These are phyloP conservation scores for Unio delphinus DNA, from an alignment of 2,888 invertebrate species.

Conservation along the genomic window DNA sequence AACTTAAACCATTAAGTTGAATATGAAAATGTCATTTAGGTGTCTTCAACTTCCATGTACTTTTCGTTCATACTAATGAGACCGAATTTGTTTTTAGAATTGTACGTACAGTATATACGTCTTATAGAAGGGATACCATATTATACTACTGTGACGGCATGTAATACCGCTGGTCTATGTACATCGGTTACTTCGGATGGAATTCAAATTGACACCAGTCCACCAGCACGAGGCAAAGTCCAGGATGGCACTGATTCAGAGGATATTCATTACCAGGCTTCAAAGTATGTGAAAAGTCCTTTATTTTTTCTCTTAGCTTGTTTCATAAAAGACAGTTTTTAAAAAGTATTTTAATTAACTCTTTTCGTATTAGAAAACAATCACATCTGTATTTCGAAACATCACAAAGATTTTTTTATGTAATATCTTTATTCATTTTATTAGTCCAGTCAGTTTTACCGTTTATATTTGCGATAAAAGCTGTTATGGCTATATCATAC, in stretches of 20 bases:
- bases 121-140: slow-evolving; percentile 29
- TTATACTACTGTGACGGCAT: slow-evolving; percentile 44
- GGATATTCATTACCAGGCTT: slow-evolving; percentile 43
- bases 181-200: slow-evolving; percentile 45
- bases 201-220: slow-evolving; percentile 43
- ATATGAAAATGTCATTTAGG: too few species aligned
- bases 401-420: too few species aligned
- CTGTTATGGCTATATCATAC: too few species aligned
- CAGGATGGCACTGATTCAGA: slow-evolving; percentile 34
- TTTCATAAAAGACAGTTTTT: neutral
- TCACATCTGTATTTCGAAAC: too few species aligned
- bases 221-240: slow-evolving; percentile 41
- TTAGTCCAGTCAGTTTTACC: too few species aligned
- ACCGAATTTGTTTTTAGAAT: slow-evolving; percentile 8
- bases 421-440: too few species aligned
- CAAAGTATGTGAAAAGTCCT: slow-evolving; percentile 11
- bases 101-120: slow-evolving; percentile 16
- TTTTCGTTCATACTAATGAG: too few species aligned
- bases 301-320: neutral
- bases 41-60: too few species aligned
- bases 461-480: too few species aligned
- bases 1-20: too few species aligned
- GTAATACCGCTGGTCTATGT: slow-evolving; percentile 48
- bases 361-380: too few species aligned
- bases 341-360: too few species aligned